Percentiles rank a stretch among this genome's conserved stretches.
Conservation (phyloP, 2,113 vertebrate species). For the Verasper variegatus region DNA sequence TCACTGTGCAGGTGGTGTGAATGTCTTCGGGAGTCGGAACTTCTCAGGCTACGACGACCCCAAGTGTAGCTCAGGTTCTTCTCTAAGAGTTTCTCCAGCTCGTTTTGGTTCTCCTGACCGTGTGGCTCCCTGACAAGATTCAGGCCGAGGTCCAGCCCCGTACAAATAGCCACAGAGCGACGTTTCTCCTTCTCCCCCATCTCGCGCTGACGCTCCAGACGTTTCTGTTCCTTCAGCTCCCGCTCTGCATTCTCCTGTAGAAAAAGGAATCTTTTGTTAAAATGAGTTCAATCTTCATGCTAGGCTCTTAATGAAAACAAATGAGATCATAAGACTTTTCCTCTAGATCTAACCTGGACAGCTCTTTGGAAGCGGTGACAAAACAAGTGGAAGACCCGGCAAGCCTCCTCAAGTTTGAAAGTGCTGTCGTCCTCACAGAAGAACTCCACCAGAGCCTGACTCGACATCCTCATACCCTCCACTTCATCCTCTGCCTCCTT, state of each 20-base stretch:
- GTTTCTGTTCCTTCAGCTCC: conserved; percentile 82
- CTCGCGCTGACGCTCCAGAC: conserved; percentile 78
- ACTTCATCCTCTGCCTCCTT: conserved; percentile 79
- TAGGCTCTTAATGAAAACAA: neutral
- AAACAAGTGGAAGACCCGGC: conserved; percentile 81
- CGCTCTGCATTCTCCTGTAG: conserved; percentile 84
- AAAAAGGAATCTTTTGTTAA: neutral
- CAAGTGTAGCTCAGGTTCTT: conserved; percentile 78
- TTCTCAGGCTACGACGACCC: conserved; percentile 80
- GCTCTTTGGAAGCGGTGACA: conserved; percentile 83
- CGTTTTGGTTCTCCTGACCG: conserved; percentile 67
- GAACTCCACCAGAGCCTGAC: conserved; percentile 83
- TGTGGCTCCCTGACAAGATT: conserved; percentile 59
- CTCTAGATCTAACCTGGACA: conserved; percentile 69
- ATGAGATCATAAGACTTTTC: neutral
- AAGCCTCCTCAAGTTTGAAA: conserved; percentile 84
- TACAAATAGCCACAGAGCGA: conserved; percentile 80
- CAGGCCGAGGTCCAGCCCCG: conserved; percentile 66
- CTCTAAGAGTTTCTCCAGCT: conserved; percentile 83
- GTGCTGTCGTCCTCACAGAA: conserved; percentile 84
- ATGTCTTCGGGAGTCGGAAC: conserved; percentile 62
- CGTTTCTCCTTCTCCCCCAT: conserved; percentile 81
- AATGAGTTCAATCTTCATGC: neutral
- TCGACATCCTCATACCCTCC: conserved; percentile 80
- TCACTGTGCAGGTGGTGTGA: conserved; percentile 49